Evolutionary conservation across 1,140 invertebrate species (phyloP).

Genomic region (Apis dorsata): DNA sequence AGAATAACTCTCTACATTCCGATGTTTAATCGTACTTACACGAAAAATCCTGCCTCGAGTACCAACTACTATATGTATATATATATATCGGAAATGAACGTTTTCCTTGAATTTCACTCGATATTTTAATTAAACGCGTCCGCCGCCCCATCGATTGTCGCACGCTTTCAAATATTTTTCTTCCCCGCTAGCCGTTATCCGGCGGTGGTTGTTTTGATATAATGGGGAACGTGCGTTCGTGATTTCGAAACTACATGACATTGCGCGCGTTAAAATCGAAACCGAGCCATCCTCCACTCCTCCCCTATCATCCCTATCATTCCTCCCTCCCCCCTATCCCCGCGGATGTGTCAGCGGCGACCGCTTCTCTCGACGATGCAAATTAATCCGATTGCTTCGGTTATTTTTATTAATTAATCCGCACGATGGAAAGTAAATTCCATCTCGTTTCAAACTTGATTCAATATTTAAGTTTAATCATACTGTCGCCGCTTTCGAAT

Average conservation of each 20-base stretch:
- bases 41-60: no score
- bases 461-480: slow-evolving; percentile 65
- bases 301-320: no score
- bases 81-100: not conserved
- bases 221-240: slow-evolving; percentile 4
- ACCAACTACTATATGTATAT: no score
- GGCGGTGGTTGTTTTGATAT: not conserved
- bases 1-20: no score
- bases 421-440: slow-evolving; percentile 54
- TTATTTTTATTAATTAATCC: slow-evolving; percentile 66
- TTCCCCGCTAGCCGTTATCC: not conserved
- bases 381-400: slow-evolving; percentile 62
- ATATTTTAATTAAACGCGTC: slow-evolving; percentile 10
- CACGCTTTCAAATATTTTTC: not conserved
- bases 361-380: slow-evolving; percentile 29
- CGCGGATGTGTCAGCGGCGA: not conserved
- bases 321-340: not conserved
- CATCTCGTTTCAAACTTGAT: slow-evolving; percentile 54
- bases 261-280: slow-evolving; percentile 29
- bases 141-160: not conserved
- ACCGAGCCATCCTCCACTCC: not conserved
- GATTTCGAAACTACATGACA: slow-evolving; percentile 16
- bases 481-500: slow-evolving; percentile 27
- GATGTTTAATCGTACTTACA: no score
- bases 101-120: not conserved